Evolutionary conservation across 2,888 invertebrate genomes (phyloP), one percentile per base, ranked within the genome.

Genomic region (Tachystola acroxantha): DNA sequence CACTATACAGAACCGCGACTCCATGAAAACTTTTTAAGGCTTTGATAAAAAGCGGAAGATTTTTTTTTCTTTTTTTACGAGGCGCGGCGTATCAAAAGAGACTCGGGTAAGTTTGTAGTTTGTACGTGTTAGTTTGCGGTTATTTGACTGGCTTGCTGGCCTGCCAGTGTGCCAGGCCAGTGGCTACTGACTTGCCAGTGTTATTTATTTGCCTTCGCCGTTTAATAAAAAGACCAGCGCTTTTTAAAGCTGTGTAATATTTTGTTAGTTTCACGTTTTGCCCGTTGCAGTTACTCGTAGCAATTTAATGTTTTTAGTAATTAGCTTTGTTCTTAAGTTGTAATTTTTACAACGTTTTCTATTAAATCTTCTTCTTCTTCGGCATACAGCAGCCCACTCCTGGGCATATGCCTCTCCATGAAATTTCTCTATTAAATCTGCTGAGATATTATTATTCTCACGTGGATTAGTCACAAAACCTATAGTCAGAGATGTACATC

Each of bases 1-100:
- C 1, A 32, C 11, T 22, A 12, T 19, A 30, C 19, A 16, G 10
- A 16, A 4, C 10, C 9, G 20, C 16, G 32, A 11, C 32, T 32
- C 20, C 32, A 7, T 33, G 25, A 10, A 32, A 32, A 25, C 13
- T 13, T 13, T 25, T 10, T 11, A 25, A 9, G 10, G 32, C 32
- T 33, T 33, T 33, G 24, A 33, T 24, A 33, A 25, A 33, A 33
- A 12, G 25, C 11, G 25, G 32, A 33, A 25, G 12, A 33, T 25
- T 14, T 33, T 14, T 33, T 33, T 25, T 33, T 27, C 11, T 10
- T 25, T 14, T 14, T 12, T 10, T 7, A 3, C 24, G 14, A 25
- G 9, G 25, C 25, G 24, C 10, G 10, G 25, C 25, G 25, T 33
- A 33, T 33, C 32, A 33, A 33, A 33, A 25, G 25, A 33, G 25